Conservation (phyloP, 23 tunicate genomes). For the Phallusia fumigata region DNA sequence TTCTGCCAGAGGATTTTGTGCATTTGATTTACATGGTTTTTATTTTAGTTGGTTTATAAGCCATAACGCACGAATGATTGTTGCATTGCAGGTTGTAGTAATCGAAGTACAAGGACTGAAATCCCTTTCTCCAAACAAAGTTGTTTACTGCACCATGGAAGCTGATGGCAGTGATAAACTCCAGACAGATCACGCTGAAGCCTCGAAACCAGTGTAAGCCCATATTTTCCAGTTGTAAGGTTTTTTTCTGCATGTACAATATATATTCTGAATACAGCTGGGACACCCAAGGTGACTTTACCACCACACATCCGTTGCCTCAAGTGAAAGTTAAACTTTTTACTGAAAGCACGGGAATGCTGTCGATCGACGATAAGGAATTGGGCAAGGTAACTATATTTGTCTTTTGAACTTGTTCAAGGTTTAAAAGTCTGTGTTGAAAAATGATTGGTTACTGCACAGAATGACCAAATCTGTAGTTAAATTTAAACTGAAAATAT, state of each 20-base stretch:
- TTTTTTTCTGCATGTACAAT: too few species aligned
- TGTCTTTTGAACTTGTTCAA: not conserved
- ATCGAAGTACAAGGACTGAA: conserved; percentile 82
- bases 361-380: conserved; percentile 96
- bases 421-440: too few species aligned
- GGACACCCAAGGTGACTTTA: conserved; percentile 94
- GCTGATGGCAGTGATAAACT: conserved; percentile 84
- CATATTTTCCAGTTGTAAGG: too few species aligned
- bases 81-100: conserved; percentile 64
- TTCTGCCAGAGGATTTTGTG: too few species aligned
- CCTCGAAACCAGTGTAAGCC: conserved; percentile 80
- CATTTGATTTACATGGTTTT: too few species aligned
- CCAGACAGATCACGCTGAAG: conserved; percentile 93
- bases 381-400: conserved; percentile 73
- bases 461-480: too few species aligned
- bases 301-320: conserved; percentile 83
- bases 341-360: conserved; percentile 81
- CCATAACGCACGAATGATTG: too few species aligned
- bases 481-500: too few species aligned
- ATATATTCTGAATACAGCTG: conserved; percentile 30
- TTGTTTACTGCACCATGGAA: conserved; percentile 98
- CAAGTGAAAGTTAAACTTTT: conserved; percentile 87
- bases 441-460: too few species aligned
- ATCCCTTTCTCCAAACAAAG: conserved; percentile 62
- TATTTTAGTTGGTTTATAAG: too few species aligned